phyloP scores from a whole-genome alignment of 2,113 vertebrate genomes.

The Nesoenas mayeri region DNA sequence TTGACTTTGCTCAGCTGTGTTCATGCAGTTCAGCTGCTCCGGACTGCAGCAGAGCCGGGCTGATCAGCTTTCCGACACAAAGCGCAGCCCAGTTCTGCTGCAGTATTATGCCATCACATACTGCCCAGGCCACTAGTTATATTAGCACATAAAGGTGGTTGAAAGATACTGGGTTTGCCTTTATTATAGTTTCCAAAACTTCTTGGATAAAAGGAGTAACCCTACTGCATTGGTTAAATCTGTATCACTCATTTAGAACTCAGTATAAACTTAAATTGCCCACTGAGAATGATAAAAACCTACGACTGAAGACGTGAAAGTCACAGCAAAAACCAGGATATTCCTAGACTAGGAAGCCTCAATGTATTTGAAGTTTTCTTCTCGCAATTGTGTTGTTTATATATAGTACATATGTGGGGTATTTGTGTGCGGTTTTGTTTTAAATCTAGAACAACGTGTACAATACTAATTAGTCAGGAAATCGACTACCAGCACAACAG shows the following conservation, averaged over 20 bases:
- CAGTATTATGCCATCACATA: background rate
- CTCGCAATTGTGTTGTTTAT: background rate
- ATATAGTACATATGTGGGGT: too few species aligned
- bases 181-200: background rate
- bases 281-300: background rate
- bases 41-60: constrained; percentile 3
- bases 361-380: background rate
- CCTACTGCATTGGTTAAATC: background rate
- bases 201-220: background rate
- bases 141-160: background rate
- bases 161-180: background rate
- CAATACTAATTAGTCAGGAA: background rate
- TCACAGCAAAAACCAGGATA: background rate
- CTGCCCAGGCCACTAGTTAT: background rate
- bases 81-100: background rate
- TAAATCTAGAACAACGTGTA: background rate
- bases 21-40: background rate
- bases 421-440: background rate
- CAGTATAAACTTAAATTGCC: background rate
- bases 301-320: background rate
- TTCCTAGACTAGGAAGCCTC: background rate
- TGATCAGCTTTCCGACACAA: background rate
- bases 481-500: background rate
- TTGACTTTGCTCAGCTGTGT: background rate
- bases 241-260: background rate